A percentile compares a stretch with the other conserved stretches of the same genome.
phyloP scores from a whole-genome alignment of 2,888 invertebrate species.

The Cephus runcator region DNA sequence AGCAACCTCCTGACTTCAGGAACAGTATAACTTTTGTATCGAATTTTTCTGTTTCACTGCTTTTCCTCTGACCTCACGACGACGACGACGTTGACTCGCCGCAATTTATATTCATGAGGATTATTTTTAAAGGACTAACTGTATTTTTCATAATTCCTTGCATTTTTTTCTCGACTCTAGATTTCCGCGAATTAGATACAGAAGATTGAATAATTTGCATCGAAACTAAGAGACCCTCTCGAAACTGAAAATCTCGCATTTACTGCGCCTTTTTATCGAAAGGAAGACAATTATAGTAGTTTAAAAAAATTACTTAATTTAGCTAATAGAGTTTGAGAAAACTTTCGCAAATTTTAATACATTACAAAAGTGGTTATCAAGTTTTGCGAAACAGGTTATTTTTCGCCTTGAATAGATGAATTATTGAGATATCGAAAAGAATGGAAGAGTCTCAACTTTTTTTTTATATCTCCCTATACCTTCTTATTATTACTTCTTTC shows the following conservation, averaged over 20 bases:
- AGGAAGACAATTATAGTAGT: background rate
- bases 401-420: background rate
- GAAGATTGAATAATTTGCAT: background rate
- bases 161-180: background rate
- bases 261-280: background rate
- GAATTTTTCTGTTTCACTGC: constrained; percentile 16
- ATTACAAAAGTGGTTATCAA: background rate
- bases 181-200: background rate
- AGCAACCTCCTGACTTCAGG: constrained; percentile 13
- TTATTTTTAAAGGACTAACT: constrained; percentile 34
- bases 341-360: background rate
- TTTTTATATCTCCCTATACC: background rate
- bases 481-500: constrained; percentile 14
- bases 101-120: constrained; percentile 51
- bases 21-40: constrained; percentile 35
- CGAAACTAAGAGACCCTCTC: background rate
- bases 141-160: constrained; percentile 12
- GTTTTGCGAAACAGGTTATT: background rate
- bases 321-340: background rate
- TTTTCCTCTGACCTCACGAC: background rate
- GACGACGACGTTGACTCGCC: constrained; percentile 18
- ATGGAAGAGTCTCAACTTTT: background rate
- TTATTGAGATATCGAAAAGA: background rate
- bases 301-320: background rate
- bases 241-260: background rate